Evolutionary conservation across 2,888 invertebrate species (phyloP).

Genomic region (Volucella zonaria): DNA sequence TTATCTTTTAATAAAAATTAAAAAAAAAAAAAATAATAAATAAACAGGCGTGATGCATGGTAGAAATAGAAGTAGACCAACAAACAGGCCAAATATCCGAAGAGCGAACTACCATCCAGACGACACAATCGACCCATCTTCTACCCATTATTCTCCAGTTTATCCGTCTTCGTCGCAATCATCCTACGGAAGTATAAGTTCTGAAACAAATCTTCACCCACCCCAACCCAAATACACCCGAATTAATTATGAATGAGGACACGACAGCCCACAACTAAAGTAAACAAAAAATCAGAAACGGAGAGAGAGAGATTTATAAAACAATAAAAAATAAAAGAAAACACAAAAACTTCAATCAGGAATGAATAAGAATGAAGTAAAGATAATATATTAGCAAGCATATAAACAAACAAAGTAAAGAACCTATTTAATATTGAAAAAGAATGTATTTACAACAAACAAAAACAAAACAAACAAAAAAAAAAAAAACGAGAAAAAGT

Average conservation of each 20-base stretch:
- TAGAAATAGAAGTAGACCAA: slow-evolving; percentile 77
- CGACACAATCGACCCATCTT: slow-evolving; percentile 77
- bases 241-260: slow-evolving; percentile 50
- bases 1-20: slow-evolving; percentile 10
- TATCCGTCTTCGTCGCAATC: slow-evolving; percentile 76
- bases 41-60: slow-evolving; percentile 84
- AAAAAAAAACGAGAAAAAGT: slow-evolving; percentile 12
- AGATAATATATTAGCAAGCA: slow-evolving; percentile 32
- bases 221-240: slow-evolving; percentile 58
- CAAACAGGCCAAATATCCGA: slow-evolving; percentile 73
- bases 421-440: slow-evolving; percentile 32
- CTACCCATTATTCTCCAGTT: slow-evolving; percentile 77
- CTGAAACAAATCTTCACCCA: slow-evolving; percentile 65
- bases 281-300: slow-evolving; percentile 15
- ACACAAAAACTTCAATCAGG: slow-evolving; percentile 60
- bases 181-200: slow-evolving; percentile 79
- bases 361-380: slow-evolving; percentile 66
- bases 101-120: slow-evolving; percentile 75
- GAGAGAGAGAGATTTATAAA: slow-evolving; percentile 16
- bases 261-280: background rate
- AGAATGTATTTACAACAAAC: slow-evolving; percentile 54
- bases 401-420: slow-evolving; percentile 35
- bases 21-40: slow-evolving; percentile 32
- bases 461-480: slow-evolving; percentile 21
- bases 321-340: slow-evolving; percentile 8